Evolutionary conservation across 2,113 vertebrate genomes (phyloP).

Genomic region (Podarcis cretensis): DNA sequence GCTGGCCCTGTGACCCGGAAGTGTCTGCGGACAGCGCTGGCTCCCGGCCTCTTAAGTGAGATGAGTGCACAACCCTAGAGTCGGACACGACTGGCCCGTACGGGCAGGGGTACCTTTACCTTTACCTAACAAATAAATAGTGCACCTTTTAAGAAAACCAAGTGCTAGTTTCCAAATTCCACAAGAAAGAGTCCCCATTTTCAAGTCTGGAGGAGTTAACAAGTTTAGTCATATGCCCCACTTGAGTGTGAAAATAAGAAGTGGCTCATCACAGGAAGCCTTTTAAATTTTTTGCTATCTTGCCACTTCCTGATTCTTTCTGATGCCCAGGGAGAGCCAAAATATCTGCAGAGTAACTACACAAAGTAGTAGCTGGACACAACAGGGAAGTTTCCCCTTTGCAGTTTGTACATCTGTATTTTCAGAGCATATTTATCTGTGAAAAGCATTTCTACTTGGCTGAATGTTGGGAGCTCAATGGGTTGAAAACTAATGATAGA

Average conservation of each 20-base stretch:
- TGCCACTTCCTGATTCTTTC: conserved; percentile 25
- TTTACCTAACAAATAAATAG: not conserved
- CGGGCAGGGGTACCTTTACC: too few species aligned
- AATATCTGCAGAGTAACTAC: not conserved
- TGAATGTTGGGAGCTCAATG: conserved; percentile 39
- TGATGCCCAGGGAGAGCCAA: conserved; percentile 23
- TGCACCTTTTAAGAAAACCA: not conserved
- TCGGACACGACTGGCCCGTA: too few species aligned
- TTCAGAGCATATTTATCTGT: conserved; percentile 23
- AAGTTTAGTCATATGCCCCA: not conserved
- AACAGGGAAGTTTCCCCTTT: conserved; percentile 30
- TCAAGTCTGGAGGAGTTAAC: not conserved
- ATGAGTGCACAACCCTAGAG: too few species aligned
- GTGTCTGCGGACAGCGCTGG: too few species aligned
- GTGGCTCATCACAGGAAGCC: not conserved
- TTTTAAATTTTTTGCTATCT: conserved; percentile 24
- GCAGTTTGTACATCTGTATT: conserved; percentile 23
- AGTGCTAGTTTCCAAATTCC: not conserved
- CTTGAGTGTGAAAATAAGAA: not conserved
- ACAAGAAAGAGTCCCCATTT: not conserved
- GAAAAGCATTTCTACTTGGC: conserved; percentile 54
- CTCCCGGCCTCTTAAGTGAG: too few species aligned
- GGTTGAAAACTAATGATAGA: conserved; percentile 49
- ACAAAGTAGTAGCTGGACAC: conserved; percentile 11
- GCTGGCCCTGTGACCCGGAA: too few species aligned